Percentiles rank a stretch among this genome's conserved stretches.
Conservation (phyloP, 1,140 invertebrate species). For the Anagrus nilaparvatae region DNA sequence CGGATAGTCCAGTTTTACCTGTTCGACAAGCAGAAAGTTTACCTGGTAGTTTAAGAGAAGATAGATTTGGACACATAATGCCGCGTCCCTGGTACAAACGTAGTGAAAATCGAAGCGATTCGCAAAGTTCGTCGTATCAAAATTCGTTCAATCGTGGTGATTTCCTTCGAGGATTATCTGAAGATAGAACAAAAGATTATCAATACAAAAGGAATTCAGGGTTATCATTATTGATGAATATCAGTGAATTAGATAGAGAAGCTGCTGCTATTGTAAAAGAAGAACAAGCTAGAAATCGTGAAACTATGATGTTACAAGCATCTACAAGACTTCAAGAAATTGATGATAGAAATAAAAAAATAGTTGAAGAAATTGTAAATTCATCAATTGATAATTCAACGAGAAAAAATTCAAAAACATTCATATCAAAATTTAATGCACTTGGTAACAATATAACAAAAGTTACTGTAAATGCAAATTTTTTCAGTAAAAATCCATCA, state of each 20-base stretch:
- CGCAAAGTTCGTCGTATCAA: slow-evolving; percentile 16
- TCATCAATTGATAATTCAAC: slow-evolving; percentile 35
- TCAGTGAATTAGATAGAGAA: slow-evolving; percentile 70
- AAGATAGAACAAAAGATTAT: no score
- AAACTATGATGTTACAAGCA: slow-evolving; percentile 28
- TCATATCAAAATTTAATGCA: slow-evolving; percentile 55
- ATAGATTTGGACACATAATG: slow-evolving; percentile 30
- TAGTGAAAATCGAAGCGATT: slow-evolving; percentile 17
- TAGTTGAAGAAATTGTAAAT: slow-evolving; percentile 33
- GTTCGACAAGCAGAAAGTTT: slow-evolving; percentile 4
- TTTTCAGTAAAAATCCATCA: slow-evolving; percentile 26
- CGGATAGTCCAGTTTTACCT: slow-evolving; percentile 19
- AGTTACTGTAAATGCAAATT: slow-evolving; percentile 43
- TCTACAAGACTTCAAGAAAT: slow-evolving; percentile 28
- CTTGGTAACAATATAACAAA: slow-evolving; percentile 49
- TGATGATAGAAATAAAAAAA: slow-evolving; percentile 29
- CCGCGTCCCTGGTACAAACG: slow-evolving; percentile 59
- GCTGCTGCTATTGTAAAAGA: slow-evolving; percentile 62
- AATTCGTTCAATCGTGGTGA: slow-evolving; percentile 30
- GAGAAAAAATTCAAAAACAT: slow-evolving; percentile 42
- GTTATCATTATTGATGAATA: slow-evolving; percentile 61
- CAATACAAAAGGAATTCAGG: slow-evolving; percentile 48
- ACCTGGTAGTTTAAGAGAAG: slow-evolving; percentile 2
- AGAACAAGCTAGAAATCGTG: slow-evolving; percentile 38
- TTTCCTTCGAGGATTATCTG: no score